Conservation (phyloP, 2,888 invertebrate species). For the Sylvicola fuscatus region DNA sequence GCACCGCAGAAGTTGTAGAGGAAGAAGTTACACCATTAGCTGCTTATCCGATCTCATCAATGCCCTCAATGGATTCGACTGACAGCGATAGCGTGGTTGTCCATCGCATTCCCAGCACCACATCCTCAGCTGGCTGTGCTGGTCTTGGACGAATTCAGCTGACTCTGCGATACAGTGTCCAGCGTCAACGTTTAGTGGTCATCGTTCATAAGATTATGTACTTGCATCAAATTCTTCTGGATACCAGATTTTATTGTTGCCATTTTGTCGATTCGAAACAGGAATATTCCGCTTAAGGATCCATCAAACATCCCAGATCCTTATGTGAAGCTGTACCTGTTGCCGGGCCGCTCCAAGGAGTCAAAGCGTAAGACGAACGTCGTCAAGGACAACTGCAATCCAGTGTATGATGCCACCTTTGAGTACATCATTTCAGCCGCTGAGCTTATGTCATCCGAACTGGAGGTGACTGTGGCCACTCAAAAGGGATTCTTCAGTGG, state of each 20-base stretch:
- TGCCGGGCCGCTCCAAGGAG: conserved; percentile 69
- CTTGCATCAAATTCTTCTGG: conserved; percentile 13
- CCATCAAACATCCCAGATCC: conserved; percentile 72
- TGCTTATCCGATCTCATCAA: conserved; percentile 4
- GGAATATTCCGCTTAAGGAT: conserved; percentile 63
- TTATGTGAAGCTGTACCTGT: conserved; percentile 69
- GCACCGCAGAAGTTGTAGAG: conserved; percentile 2
- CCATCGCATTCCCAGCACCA: conserved; percentile 37
- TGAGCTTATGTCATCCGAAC: conserved; percentile 51
- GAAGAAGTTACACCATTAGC: background rate
- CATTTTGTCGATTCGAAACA: conserved; percentile 18
- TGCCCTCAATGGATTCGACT: conserved; percentile 5
- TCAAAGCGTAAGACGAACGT: conserved; percentile 72
- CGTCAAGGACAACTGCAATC: conserved; percentile 72
- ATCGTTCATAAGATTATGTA: conserved; percentile 81
- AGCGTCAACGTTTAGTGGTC: conserved; percentile 60
- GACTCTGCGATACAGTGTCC: conserved; percentile 66
- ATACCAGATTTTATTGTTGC: background rate
- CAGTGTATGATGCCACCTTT: conserved; percentile 76
- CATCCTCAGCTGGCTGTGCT: conserved; percentile 46
- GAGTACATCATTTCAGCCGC: conserved; percentile 70
- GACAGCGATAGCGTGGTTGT: conserved; percentile 25
- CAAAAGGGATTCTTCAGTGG: conserved; percentile 65
- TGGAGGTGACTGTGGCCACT: conserved; percentile 75
- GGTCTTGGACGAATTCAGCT: conserved; percentile 65